Percentiles rank a stretch among this genome's conserved stretches.
Conservation (phyloP, 2,888 invertebrate species). For the Nomada hirtipes region DNA sequence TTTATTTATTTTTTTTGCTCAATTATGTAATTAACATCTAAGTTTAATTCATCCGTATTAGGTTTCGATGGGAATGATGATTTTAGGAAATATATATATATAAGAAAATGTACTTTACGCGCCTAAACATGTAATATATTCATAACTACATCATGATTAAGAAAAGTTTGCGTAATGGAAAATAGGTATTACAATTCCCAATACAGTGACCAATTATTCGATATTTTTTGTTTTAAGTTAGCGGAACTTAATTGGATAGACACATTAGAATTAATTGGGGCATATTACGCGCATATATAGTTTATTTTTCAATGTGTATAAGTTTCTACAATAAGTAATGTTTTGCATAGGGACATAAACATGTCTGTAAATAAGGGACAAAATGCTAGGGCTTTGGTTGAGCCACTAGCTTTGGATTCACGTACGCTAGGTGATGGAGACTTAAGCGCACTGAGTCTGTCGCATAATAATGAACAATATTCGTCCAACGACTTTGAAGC, state of each 20-base stretch:
- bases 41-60: not conserved
- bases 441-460: slow-evolving; percentile 77
- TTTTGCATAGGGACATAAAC: slow-evolving; percentile 52
- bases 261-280: not conserved
- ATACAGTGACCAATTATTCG: not conserved
- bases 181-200: not conserved
- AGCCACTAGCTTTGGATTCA: slow-evolving; percentile 77
- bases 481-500: slow-evolving; percentile 82
- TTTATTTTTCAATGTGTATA: not conserved
- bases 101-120: not conserved
- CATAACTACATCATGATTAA: not conserved
- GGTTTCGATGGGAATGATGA: not conserved
- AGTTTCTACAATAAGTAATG: slow-evolving; percentile 20
- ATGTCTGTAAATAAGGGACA: slow-evolving; percentile 81
- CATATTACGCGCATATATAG: not conserved
- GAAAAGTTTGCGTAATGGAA: not conserved
- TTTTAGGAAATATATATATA: not conserved
- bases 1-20: not conserved
- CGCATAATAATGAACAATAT: slow-evolving; percentile 78
- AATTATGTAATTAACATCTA: slow-evolving; percentile 46
- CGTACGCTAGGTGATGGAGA: slow-evolving; percentile 79
- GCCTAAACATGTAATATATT: not conserved
- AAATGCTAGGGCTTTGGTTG: slow-evolving; percentile 78
- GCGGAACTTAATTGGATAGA: not conserved
- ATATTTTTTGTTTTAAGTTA: not conserved